Conservation (phyloP, 2,113 vertebrate genomes). For the Antechinus flavipes region DNA sequence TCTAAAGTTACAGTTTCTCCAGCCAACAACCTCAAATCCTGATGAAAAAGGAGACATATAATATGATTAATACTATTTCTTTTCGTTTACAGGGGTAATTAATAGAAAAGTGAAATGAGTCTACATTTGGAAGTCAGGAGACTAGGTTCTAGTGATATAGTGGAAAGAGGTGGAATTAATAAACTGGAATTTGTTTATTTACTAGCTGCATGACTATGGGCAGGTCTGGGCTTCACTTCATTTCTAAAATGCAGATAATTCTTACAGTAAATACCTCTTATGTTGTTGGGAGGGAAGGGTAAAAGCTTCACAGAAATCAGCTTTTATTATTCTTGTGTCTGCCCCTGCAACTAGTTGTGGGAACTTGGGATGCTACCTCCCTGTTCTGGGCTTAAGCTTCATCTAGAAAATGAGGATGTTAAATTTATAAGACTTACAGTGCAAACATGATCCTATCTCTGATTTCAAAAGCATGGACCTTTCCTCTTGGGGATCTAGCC, state of each 20-base stretch:
- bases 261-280: not conserved
- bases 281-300: not conserved
- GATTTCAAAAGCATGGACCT: not conserved
- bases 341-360: not conserved
- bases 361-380: not conserved
- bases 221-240: not conserved
- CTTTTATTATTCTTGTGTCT: not conserved
- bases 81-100: not conserved
- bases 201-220: not conserved
- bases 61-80: not conserved
- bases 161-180: not conserved
- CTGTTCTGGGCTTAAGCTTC: not conserved
- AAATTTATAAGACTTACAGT: not conserved
- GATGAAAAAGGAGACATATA: conserved; percentile 8
- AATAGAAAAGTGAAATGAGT: not conserved
- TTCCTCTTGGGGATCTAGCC: not conserved
- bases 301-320: not conserved
- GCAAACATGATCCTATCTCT: not conserved
- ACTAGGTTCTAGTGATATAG: not conserved
- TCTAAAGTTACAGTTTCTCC: not conserved
- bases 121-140: not conserved
- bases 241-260: conserved; percentile 9
- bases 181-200: not conserved
- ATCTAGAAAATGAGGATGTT: not conserved
- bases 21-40: not conserved